Conservation (phyloP, 1,140 invertebrate genomes). For the Meloidogyne floridensis region DNA sequence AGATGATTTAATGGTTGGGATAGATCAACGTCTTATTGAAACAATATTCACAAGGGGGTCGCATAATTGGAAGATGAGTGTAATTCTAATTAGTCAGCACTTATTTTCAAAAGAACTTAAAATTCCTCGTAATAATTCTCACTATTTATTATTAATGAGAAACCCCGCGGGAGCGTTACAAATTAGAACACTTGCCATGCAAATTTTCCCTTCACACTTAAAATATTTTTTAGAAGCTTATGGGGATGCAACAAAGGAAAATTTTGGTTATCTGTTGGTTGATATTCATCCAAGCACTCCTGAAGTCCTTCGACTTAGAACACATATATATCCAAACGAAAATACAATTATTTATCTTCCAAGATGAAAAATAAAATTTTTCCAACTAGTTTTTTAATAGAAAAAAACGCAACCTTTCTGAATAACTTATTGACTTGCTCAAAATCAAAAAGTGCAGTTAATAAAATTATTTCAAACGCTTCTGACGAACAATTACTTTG, state of each 20-base stretch:
- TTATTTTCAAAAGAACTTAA: slow-evolving; percentile 39
- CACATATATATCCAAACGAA: slow-evolving; percentile 32
- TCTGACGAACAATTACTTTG: slow-evolving; percentile 25
- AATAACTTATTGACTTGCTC: too few species aligned
- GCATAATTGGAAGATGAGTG: slow-evolving; percentile 42
- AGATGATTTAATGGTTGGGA: too few species aligned
- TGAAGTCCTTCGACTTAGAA: slow-evolving; percentile 17
- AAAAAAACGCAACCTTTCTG: too few species aligned
- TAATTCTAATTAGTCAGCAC: slow-evolving; percentile 35
- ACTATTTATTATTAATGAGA: slow-evolving; percentile 40
- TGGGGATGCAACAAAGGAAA: slow-evolving; percentile 31
- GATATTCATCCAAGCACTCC: slow-evolving; percentile 34
- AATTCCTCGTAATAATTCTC: slow-evolving; percentile 34
- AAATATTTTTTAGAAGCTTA: slow-evolving; percentile 37
- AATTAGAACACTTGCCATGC: slow-evolving; percentile 10
- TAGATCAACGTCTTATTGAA: too few species aligned
- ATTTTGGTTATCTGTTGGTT: slow-evolving; percentile 31
- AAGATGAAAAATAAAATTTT: slow-evolving; percentile 11
- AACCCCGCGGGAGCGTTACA: slow-evolving; percentile 38
- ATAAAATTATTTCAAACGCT: not conserved
- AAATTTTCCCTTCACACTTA: slow-evolving; percentile 26
- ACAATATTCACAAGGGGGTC: slow-evolving; percentile 18
- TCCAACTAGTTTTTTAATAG: not conserved
- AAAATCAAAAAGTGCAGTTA: too few species aligned
- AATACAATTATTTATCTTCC: not conserved